Base-by-base conservation (phyloP, 2,797 vertebrate species). In the Pelochelys cantorii region DNA sequence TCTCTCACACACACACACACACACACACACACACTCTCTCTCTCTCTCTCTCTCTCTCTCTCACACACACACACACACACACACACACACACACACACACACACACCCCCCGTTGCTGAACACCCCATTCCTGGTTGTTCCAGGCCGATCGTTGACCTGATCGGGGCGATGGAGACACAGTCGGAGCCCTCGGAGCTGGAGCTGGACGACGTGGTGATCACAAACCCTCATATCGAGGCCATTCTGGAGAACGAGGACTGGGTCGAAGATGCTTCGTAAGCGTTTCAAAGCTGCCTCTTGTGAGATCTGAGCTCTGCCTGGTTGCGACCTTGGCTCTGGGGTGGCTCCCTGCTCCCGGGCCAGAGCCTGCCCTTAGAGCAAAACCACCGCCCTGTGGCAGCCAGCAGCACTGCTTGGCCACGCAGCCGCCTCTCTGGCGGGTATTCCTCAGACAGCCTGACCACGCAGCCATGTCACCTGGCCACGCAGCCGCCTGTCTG, bases 211-310 rank as follows among this genome's bases (percentile, higher is more conserved):
- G 99, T 99, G 42, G 99, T 99, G 90, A 99, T 99, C 97, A 99
- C 99, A 83, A 99, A 99, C 97, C 99, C 99, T 5, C 99, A 99
- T 97, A 99, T 99, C 1, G 99, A 99, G 95, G 99, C 99, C 97
- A 99, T 99, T 96, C 96, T 99, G 97, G 99, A 99, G 98, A 99
- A 99, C 0, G 99, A 99, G 96, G 99, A 99, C 98, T 99, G 99
- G 99, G 99, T 99, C 1, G 99, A 99, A 93, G 99, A 99, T 0
- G 99, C 99, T 86, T 99, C 99, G 99, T 99, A 98, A 68, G 99
- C 97, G 84, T 34, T 2, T 2, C 6, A 83, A 71, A 57, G 27
- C 12, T 18, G 34, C 53, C 12, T 31, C 17, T 13, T 0, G 31
- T 22, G 20, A 11, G 31, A 89, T 91, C 84, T 29, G 3, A 7